A percentile compares a stretch with the other conserved stretches of the same genome.
phyloP scores from a whole-genome alignment of 2,888 invertebrate species.

The Oligia latruncula region DNA sequence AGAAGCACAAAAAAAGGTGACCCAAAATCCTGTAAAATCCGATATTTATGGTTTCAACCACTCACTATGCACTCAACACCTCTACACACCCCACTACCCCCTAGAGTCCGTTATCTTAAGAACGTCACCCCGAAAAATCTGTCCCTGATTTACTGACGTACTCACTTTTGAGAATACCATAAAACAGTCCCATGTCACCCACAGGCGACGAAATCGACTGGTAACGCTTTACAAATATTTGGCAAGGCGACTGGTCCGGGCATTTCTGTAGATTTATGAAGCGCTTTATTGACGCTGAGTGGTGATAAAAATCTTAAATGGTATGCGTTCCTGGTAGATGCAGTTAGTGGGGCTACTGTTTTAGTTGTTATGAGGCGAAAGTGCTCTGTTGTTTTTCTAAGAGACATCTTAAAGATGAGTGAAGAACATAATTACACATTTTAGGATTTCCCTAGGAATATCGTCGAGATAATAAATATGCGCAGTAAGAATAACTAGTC shows the following conservation, averaged over 20 bases:
- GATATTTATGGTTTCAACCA: constrained; percentile 21
- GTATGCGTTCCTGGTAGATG: constrained; percentile 48
- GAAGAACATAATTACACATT: neutral
- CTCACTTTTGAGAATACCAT: constrained; percentile 82
- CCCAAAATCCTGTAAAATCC: neutral
- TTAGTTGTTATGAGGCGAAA: neutral
- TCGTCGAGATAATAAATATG: neutral
- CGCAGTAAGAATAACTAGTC: neutral
- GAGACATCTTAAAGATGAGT: neutral
- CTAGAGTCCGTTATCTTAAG: constrained; percentile 66
- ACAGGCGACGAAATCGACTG: constrained; percentile 80
- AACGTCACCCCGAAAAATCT: constrained; percentile 76
- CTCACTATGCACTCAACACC: constrained; percentile 37
- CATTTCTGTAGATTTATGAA: constrained; percentile 67
- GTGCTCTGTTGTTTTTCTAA: neutral
- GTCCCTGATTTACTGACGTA: constrained; percentile 82
- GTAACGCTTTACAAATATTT: constrained; percentile 84
- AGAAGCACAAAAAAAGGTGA: neutral
- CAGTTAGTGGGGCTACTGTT: constrained; percentile 7
- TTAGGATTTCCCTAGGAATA: neutral
- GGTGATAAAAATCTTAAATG: constrained; percentile 57
- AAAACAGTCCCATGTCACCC: constrained; percentile 86
- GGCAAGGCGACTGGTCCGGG: constrained; percentile 65
- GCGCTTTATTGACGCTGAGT: constrained; percentile 59
- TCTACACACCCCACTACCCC: constrained; percentile 52